Percentiles rank a stretch among this genome's conserved stretches.
Conservation (phyloP, 2,797 vertebrate species). For the Centropyge bicolor region DNA sequence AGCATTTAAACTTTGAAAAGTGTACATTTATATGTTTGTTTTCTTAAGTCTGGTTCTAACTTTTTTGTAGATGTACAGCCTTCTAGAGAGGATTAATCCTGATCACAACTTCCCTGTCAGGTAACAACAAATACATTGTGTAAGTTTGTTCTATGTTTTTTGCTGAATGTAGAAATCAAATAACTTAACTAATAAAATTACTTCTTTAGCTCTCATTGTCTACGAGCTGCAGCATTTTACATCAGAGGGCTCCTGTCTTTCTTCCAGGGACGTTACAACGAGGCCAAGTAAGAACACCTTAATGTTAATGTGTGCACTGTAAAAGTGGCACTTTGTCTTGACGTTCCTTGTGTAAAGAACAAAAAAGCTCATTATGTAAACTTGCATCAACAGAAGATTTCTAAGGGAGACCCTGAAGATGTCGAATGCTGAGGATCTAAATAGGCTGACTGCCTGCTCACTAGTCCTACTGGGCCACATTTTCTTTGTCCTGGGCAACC, state of each 20-base stretch:
- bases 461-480: conserved; percentile 93
- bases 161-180: conserved; percentile 5
- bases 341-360: conserved; percentile 1
- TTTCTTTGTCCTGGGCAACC: conserved; percentile 94
- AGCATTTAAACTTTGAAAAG: background rate
- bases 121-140: conserved; percentile 70
- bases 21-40: background rate
- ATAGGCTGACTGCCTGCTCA: conserved; percentile 91
- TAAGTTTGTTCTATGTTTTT: background rate
- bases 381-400: conserved; percentile 84
- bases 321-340: background rate
- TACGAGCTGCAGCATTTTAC: conserved; percentile 92
- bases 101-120: conserved; percentile 95
- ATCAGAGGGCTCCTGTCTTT: conserved; percentile 94
- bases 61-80: conserved; percentile 88
- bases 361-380: conserved; percentile 3
- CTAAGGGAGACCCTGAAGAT: conserved; percentile 94
- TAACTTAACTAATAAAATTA: background rate
- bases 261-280: conserved; percentile 94
- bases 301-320: background rate
- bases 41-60: background rate
- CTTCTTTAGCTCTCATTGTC: conserved; percentile 88
- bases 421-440: conserved; percentile 94
- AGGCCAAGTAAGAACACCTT: conserved; percentile 89
- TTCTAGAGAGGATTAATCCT: conserved; percentile 94